These are phyloP conservation scores for Volucella inanis DNA, from an alignment of 2,888 invertebrate species.

Conservation along the genomic window DNA sequence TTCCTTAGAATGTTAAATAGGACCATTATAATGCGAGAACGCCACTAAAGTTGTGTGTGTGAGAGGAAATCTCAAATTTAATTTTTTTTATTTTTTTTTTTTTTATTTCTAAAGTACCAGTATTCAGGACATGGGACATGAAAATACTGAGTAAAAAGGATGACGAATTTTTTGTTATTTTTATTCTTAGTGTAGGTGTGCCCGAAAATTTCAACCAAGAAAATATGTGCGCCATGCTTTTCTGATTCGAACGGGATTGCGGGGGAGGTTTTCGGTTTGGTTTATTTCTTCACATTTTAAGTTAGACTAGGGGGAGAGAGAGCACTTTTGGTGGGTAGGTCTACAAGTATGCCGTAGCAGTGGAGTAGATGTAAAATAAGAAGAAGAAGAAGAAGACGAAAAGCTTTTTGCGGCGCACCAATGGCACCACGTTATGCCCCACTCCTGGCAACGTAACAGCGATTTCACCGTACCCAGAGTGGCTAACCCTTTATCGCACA, in stretches of 20 bases:
- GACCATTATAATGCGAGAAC: background rate
- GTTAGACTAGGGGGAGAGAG: constrained; percentile 28
- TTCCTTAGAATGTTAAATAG: constrained; percentile 24
- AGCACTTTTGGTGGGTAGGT: constrained; percentile 65
- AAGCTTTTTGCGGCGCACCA: constrained; percentile 84
- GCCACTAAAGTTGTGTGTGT: constrained; percentile 13
- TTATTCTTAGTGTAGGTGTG: constrained; percentile 69
- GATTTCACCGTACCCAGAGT: constrained; percentile 79
- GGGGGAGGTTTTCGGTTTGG: constrained; percentile 58
- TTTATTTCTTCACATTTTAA: constrained; percentile 36
- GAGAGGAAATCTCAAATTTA: constrained; percentile 70
- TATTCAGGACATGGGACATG: background rate
- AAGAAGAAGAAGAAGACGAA: constrained; percentile 79
- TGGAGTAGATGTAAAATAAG: constrained; percentile 62
- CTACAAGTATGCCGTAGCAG: constrained; percentile 65
- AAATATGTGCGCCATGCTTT: constrained; percentile 67
- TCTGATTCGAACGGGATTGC: constrained; percentile 12
- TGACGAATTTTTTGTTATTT: constrained; percentile 50
- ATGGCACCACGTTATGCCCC: constrained; percentile 84
- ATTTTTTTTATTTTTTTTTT: constrained; percentile 63
- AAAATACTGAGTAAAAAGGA: constrained; percentile 9
- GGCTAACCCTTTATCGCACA: constrained; percentile 84
- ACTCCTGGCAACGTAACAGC: constrained; percentile 73
- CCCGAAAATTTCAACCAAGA: constrained; percentile 65
- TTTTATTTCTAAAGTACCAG: constrained; percentile 14